phyloP scores from a whole-genome alignment of 2,888 invertebrate genomes.

The Tipula helvola region DNA sequence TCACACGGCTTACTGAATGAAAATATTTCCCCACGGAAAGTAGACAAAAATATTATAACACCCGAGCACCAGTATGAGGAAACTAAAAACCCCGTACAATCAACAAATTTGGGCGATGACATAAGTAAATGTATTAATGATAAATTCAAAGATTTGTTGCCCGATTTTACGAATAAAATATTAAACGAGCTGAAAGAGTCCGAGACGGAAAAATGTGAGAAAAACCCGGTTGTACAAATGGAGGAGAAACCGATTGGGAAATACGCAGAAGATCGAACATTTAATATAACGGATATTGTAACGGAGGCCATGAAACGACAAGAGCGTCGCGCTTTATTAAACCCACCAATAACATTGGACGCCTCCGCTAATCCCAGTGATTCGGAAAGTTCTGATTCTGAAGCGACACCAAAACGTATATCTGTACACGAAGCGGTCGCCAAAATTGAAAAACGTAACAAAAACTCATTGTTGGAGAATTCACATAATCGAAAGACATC shows the following conservation, averaged over 20 bases:
- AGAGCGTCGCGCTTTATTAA: slow-evolving; percentile 9
- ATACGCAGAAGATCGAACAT: slow-evolving; percentile 14
- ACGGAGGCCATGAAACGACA: slow-evolving; percentile 16
- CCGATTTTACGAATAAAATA: neutral
- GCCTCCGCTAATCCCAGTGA: neutral
- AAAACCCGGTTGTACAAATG: neutral
- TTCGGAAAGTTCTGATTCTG: neutral
- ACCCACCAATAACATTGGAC: neutral
- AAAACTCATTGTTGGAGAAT: neutral
- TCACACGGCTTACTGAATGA: neutral
- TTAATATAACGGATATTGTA: slow-evolving; percentile 17
- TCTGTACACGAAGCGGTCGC: slow-evolving; percentile 17
- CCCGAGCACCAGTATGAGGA: neutral
- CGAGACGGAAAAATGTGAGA: neutral
- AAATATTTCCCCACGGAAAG: neutral
- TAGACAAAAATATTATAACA: neutral
- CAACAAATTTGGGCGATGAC: slow-evolving; percentile 5
- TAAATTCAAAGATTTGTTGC: neutral
- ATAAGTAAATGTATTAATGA: slow-evolving; percentile 11
- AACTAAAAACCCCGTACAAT: neutral
- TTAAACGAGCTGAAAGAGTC: neutral
- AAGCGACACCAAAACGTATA: slow-evolving; percentile 12
- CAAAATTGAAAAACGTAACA: slow-evolving; percentile 15
- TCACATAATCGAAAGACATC: neutral
- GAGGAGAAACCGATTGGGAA: neutral